Percentiles rank a stretch among this genome's conserved stretches.
These are phyloP conservation scores for Chalcosyrphus nemorum DNA, from an alignment of 2,888 invertebrate genomes.

Conservation along the genomic window DNA sequence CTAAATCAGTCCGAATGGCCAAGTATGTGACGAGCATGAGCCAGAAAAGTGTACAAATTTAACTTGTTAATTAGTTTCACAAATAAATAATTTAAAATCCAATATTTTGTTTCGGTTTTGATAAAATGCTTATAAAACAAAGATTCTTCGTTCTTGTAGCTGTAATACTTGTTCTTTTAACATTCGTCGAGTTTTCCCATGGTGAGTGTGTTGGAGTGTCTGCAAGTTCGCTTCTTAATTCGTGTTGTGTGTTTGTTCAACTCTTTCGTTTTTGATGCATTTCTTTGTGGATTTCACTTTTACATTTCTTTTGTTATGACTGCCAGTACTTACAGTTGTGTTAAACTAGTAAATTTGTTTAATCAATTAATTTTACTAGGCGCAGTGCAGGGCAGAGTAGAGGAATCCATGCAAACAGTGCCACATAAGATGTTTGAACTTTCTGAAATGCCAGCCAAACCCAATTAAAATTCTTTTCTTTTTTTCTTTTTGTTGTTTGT, in stretches of 20 bases:
- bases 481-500: background rate
- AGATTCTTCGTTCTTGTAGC: slow-evolving; percentile 57
- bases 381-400: background rate
- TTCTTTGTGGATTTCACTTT: slow-evolving; percentile 41
- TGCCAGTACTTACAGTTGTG: background rate
- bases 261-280: slow-evolving; percentile 74
- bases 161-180: slow-evolving; percentile 75
- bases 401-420: background rate
- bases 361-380: background rate
- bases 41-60: slow-evolving; percentile 19
- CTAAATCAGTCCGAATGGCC: slow-evolving; percentile 23
- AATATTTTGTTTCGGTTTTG: background rate
- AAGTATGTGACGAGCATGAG: slow-evolving; percentile 26
- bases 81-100: slow-evolving; percentile 3
- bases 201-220: slow-evolving; percentile 72
- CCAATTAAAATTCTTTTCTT: slow-evolving; percentile 13
- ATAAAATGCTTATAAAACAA: slow-evolving; percentile 57
- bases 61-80: slow-evolving; percentile 16
- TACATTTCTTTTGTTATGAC: slow-evolving; percentile 33
- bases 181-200: slow-evolving; percentile 70
- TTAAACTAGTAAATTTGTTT: background rate
- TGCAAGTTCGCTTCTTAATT: slow-evolving; percentile 44
- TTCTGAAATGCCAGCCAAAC: slow-evolving; percentile 44
- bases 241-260: slow-evolving; percentile 68
- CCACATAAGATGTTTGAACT: slow-evolving; percentile 34